Base-by-base conservation (phyloP, 1,140 invertebrate genomes). In the Ruditapes philippinarum region DNA sequence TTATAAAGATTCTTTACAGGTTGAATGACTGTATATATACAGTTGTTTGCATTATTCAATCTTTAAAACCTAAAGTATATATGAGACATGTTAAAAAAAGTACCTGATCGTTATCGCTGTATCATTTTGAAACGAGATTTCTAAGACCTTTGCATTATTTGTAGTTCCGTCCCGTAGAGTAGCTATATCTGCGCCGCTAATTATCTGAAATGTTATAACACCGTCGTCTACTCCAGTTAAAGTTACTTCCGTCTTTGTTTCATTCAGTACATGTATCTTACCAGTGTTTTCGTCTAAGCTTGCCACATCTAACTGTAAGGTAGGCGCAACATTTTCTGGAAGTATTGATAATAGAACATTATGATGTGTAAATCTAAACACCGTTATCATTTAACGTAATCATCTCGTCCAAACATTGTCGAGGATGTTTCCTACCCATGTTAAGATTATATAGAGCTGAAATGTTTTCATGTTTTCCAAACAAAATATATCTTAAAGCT, bases 291-390 rank as follows among this genome's bases (percentile, higher is more conserved):
- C 9, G n/a, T 74, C n/a, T 14, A 74, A 11, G 5, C 14, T 11
- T 12, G 36, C n/a, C 36, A 17, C 25, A 19, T 28, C 38, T 1
- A 78, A 7, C 22, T 5, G 25, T 31, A 78, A 9, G 0, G 38
- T 78, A n/a, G 74, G 74, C 2, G 74, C 40, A 5, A 31, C 49
- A 31, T 78, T 78, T 31, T 38, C 74, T 78, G 74, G 0, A 78
- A 74, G 11, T 73, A n/a, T n/a, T n/a, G n/a, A n/a, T n/a, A n/a
- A n/a, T n/a, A n/a, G n/a, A n/a, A n/a, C n/a, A n/a, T n/a, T n/a
- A n/a, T n/a, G n/a, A n/a, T n/a, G n/a, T n/a, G n/a, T n/a, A n/a
- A n/a, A n/a, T n/a, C n/a, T n/a, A n/a, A n/a, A n/a, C n/a, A n/a
- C n/a, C n/a, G n/a, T n/a, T n/a, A n/a, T n/a, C n/a, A n/a, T n/a